Conservation (phyloP, 2,888 invertebrate genomes). For the Drosophila leonis region DNA sequence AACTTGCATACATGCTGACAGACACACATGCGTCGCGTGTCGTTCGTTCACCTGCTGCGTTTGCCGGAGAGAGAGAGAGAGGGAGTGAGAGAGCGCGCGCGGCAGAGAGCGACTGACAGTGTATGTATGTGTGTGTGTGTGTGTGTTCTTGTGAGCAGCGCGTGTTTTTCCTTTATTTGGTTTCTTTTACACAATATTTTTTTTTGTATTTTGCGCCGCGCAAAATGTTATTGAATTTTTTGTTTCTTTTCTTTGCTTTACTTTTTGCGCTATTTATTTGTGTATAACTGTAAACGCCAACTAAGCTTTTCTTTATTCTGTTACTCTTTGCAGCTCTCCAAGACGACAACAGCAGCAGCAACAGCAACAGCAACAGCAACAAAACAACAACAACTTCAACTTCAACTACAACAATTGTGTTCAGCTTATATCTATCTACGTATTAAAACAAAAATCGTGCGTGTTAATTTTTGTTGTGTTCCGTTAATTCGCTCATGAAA, state of each 20-base stretch:
- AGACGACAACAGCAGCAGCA: conserved; percentile 38
- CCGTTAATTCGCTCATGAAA: conserved; percentile 31
- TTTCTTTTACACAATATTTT: conserved; percentile 25
- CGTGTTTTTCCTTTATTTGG: conserved; percentile 58
- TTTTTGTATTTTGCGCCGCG: conserved; percentile 50
- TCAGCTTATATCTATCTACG: conserved; percentile 10
- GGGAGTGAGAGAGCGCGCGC: conserved; percentile 8
- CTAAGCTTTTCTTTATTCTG: conserved; percentile 48
- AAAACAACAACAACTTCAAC: conserved; percentile 20
- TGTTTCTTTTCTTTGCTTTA: neutral
- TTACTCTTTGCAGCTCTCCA: conserved; percentile 48
- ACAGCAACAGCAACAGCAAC: conserved; percentile 16
- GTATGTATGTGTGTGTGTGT: conserved; percentile 6
- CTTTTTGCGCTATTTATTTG: conserved; percentile 27
- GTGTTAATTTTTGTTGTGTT: conserved; percentile 36
- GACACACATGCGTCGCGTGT: conserved; percentile 69
- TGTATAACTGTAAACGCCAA: conserved; percentile 26
- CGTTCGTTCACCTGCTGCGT: conserved; percentile 75
- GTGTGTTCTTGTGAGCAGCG: conserved; percentile 47
- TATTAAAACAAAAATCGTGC: conserved; percentile 17
- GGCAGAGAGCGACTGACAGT: no score
- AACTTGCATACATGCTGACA: no score
- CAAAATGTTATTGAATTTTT: conserved; percentile 49
- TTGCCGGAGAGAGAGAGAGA: conserved; percentile 1
- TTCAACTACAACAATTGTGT: conserved; percentile 29